phyloP scores from a whole-genome alignment of 92 coral and sea anemone species.

The Bergia sp. region DNA sequence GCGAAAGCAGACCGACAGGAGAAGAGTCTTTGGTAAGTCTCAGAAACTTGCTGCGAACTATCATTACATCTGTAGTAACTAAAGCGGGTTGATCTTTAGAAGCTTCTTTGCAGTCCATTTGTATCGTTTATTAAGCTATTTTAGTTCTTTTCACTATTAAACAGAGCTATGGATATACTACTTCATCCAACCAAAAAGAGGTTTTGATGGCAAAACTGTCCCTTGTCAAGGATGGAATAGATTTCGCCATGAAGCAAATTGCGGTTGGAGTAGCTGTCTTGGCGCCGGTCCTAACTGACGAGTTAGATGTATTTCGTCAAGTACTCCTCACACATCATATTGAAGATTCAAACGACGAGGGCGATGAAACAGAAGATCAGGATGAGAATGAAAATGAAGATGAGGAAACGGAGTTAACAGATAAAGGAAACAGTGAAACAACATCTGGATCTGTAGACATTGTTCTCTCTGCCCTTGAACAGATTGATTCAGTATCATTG shows the following conservation, averaged over 20 bases:
- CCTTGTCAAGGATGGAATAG: conserved; percentile 53
- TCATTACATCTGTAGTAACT: too few relatives aligned
- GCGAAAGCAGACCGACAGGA: too few relatives aligned
- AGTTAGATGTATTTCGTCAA: conserved; percentile 49
- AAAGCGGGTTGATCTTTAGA: too few relatives aligned
- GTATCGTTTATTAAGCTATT: not conserved
- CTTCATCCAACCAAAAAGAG: conserved; percentile 41
- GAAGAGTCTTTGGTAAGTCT: too few relatives aligned
- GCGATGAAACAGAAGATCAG: not conserved
- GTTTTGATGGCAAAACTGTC: conserved; percentile 63
- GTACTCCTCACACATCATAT: conserved; percentile 13
- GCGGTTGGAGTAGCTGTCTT: conserved; percentile 61
- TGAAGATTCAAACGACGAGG: not conserved
- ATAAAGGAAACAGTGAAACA: not conserved
- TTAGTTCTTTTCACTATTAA: not conserved
- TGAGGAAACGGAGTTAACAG: not conserved
- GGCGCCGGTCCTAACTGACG: conserved; percentile 50
- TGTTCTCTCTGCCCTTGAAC: conserved; percentile 20
- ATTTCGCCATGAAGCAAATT: conserved; percentile 71
- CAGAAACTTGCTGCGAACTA: too few relatives aligned
- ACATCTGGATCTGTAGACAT: not conserved
- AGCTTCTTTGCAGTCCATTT: too few relatives aligned
- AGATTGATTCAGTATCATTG: not conserved
- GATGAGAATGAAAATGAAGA: conserved; percentile 8
- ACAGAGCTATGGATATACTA: conserved; percentile 37